Evolutionary conservation across 2,113 vertebrate species (phyloP), one percentile per base, ranked within the genome.

Genomic region (Tricholaema leucomelas): DNA sequence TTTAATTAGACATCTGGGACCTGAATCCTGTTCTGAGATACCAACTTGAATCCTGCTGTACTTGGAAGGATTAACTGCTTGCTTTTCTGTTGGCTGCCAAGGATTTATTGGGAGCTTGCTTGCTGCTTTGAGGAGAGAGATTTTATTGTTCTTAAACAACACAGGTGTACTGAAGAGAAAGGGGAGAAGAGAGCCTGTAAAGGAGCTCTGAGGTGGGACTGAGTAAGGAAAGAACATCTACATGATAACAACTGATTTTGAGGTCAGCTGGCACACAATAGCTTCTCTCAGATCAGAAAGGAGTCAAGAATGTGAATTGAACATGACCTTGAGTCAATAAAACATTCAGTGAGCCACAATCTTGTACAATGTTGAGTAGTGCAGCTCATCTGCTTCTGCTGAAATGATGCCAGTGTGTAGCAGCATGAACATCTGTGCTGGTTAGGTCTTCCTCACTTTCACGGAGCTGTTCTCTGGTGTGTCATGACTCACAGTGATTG

Each of bases 401-500:
- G 80, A 40, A 25, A 60, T 52, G 20, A 31, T 56, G 79, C 46
- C 81, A 78, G 58, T 48, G 63, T 33, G 15, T 56, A 77, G 61
- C 66, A 72, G 80, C 35, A 38, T 10, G 42, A 92, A 7, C 58
- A 44, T 69, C 85, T 60, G 9, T 64, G 69, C 87, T 77, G 25
- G 15, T 76, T 82, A 48, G 88, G 35, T 15, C 63, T 75, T 90
- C 55, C 66, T 81, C 8, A 1, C 56, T 64, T 65, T 64, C 28
- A 27, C 58, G 85, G 58, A 27, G 38, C 3, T 36, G 61, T 80
- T 87, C 60, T 91, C 77, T 81, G 66, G 63, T 80, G 31, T 74
- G 3, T 18, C 35, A 70, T 94, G 88, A 90, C 56, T 94, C 94
- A 95, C 78, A 44, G 52, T 25, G 82, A 92, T 27, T 83, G 85